These are phyloP conservation scores for Chlorodrepanis virens DNA, from an alignment of 2,113 vertebrate species.

Conservation along the genomic window DNA sequence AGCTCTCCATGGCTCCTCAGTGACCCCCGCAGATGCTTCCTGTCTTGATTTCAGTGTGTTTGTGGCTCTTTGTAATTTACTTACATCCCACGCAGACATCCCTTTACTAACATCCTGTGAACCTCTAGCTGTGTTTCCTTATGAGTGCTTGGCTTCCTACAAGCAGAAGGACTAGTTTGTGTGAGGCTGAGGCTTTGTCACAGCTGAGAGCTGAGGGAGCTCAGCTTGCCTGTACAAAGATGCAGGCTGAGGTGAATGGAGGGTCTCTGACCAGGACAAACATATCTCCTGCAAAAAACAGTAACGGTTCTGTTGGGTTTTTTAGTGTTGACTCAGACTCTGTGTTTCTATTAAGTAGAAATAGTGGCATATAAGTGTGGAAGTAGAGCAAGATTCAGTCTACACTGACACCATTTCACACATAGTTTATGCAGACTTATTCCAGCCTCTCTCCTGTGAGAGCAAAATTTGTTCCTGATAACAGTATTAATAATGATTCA, in stretches of 20 bases:
- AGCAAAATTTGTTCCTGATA: background rate
- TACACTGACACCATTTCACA: background rate
- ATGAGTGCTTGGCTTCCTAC: background rate
- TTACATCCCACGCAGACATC: constrained; percentile 20
- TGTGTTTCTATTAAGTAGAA: background rate
- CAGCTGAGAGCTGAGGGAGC: background rate
- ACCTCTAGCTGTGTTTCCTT: constrained; percentile 14
- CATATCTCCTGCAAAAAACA: background rate
- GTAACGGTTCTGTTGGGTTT: background rate
- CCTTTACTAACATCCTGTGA: constrained; percentile 49
- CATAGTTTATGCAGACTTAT: background rate
- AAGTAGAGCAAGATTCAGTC: background rate
- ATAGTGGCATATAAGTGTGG: background rate
- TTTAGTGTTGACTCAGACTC: background rate
- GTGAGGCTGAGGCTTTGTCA: background rate
- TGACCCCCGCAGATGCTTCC: constrained; percentile 61
- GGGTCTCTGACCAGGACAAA: background rate
- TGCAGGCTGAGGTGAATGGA: background rate
- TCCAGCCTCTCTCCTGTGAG: background rate
- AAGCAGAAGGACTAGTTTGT: background rate
- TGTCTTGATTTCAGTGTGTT: constrained; percentile 4
- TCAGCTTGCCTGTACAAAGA: fast-evolving
- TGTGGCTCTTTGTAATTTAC: constrained; percentile 31
- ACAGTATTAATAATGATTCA: background rate
- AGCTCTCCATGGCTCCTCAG: background rate